Evolutionary conservation across 2,888 invertebrate genomes (phyloP).

Genomic region (Leucophenga maculata): DNA sequence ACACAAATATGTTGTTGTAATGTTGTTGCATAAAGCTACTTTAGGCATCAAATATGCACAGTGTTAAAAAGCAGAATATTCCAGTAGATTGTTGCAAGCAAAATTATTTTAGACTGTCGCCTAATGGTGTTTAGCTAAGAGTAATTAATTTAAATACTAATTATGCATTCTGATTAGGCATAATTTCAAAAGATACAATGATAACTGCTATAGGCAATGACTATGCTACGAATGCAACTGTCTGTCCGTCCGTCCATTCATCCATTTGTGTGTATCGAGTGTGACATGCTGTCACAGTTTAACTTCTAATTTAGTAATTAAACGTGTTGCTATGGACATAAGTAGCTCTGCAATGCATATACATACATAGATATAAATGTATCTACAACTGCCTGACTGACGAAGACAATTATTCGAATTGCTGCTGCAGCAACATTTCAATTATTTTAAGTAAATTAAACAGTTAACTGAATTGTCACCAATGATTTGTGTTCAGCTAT

Average conservation of each 20-base stretch:
- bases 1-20: no score
- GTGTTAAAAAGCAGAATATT: background rate
- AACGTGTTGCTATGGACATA: constrained; percentile 42
- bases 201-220: constrained; percentile 13
- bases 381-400: background rate
- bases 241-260: background rate
- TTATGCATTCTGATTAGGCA: constrained; percentile 28
- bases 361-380: constrained; percentile 2
- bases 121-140: constrained; percentile 15
- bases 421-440: constrained; percentile 46
- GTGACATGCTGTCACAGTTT: constrained; percentile 24
- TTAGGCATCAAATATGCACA: background rate
- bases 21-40: no score
- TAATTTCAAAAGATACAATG: constrained; percentile 13
- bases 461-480: constrained; percentile 62
- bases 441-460: constrained; percentile 66
- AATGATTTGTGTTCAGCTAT: constrained; percentile 17
- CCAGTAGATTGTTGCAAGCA: constrained; percentile 3
- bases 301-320: constrained; percentile 60
- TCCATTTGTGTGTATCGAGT: background rate
- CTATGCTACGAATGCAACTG: constrained; percentile 11
- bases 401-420: constrained; percentile 37
- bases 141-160: constrained; percentile 31
- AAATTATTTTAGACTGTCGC: background rate
- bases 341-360: background rate